Evolutionary conservation across 1,140 invertebrate species (phyloP), one percentile per base, ranked within the genome.

Genomic region (Leptestheria dahalacensis): DNA sequence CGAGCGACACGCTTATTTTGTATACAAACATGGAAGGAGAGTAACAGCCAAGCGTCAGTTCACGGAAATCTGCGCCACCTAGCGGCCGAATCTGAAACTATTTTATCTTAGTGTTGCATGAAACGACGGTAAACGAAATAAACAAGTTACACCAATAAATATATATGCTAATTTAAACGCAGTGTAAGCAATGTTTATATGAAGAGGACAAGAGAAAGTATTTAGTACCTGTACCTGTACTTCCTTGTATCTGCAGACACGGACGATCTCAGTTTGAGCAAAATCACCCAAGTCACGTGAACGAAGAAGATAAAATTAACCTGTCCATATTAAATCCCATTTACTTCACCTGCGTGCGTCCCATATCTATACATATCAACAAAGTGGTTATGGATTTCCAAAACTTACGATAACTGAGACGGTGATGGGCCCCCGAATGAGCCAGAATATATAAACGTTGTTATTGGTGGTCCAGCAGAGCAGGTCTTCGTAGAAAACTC

Each of bases 261-360:
- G 0, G 82, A 79, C 0, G 83, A 80, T 60, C 77, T 78, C 18
- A 88, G 74, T 71, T 89, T 89, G 2, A 79, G 77, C 48, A 84
- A 75, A 6, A 89, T 74, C 12, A 88, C 81, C 48, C 83, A 71
- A 3, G 85, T 78, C 50, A 88, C 85, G 68, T 85, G 86, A 47
- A 88, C 69, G 68, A 88, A 87, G 55, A 88, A 79, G 41, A 81
- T 68, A 59, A 87, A 82, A 68, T 85, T 87, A 29, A 86, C 71
- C 84, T 87, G 69, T 11, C 15, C 23, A 56, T 29, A 28, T n/a
- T 46, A 12, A 24, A 33, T n/a, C 11, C 15, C 11, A n/a, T 33
- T 12, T 26, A 15, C 12, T 51, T 15, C 21, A 21, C 50, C n/a
- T n/a, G n/a, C n/a, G n/a, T n/a, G n/a, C n/a, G n/a, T n/a, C n/a